These are phyloP conservation scores for Eudasyphora cyanicolor DNA, from an alignment of 2,888 invertebrate genomes.

Conservation along the genomic window DNA sequence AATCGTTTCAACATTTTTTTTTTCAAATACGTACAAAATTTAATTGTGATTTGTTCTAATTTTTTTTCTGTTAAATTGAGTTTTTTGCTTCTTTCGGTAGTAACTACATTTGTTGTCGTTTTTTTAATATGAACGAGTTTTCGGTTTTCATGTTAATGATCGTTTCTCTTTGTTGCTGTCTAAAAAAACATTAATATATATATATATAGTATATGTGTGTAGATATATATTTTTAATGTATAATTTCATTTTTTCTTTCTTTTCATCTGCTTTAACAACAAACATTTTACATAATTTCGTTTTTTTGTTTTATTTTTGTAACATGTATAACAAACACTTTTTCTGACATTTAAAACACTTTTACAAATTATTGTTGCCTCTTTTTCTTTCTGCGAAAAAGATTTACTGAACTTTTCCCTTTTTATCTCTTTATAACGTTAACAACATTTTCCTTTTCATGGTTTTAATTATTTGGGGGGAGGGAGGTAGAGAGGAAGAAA, in stretches of 20 bases:
- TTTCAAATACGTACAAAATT: conserved; percentile 74
- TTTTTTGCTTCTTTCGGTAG: conserved; percentile 68
- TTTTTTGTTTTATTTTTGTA: conserved; percentile 40
- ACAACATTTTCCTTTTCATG: conserved; percentile 53
- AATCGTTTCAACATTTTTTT: background rate
- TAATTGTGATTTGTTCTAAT: background rate
- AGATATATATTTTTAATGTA: conserved; percentile 18
- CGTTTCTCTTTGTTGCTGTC: conserved; percentile 9
- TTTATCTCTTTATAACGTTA: conserved; percentile 44
- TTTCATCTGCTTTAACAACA: conserved; percentile 57
- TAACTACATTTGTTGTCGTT: conserved; percentile 52
- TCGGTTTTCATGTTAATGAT: conserved; percentile 15
- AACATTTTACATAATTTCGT: conserved; percentile 40
- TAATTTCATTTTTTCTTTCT: conserved; percentile 26
- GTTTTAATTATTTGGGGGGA: conserved; percentile 5
- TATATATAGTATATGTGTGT: conserved; percentile 15
- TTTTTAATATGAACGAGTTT: conserved; percentile 45
- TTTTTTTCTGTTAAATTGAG: conserved; percentile 75
- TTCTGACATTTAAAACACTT: conserved; percentile 64
- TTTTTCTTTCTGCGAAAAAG: too few relatives aligned
- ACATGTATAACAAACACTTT: conserved; percentile 61
- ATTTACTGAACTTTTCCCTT: background rate
- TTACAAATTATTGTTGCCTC: conserved; percentile 45
- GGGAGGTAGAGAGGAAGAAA: background rate
- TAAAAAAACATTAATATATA: conserved; percentile 29